Evolutionary conservation across 1,140 invertebrate species (phyloP).

Genomic region (Spodoptera litura): DNA sequence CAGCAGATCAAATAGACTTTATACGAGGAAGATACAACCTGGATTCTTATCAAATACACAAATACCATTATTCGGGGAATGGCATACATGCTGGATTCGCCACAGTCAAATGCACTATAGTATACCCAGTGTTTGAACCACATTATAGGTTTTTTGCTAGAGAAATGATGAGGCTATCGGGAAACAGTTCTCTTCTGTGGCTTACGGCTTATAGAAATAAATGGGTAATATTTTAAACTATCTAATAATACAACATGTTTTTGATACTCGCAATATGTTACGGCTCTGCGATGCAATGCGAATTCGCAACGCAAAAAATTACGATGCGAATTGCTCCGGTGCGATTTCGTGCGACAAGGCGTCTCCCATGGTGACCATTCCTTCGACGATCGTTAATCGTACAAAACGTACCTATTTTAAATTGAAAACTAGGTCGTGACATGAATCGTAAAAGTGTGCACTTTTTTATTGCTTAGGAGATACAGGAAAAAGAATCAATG

Average conservation of each 20-base stretch:
- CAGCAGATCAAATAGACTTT: constrained; percentile 68
- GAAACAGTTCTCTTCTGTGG: constrained; percentile 67
- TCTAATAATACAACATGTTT: not conserved
- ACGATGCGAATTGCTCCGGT: no score
- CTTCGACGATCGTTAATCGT: no score
- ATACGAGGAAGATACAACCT: constrained; percentile 69
- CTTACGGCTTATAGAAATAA: constrained; percentile 78
- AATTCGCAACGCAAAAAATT: no score
- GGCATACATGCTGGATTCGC: constrained; percentile 59
- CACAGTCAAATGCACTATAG: constrained; percentile 63
- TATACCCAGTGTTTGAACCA: constrained; percentile 71
- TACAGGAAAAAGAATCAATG: no score
- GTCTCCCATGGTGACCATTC: no score
- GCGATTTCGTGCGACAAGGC: no score
- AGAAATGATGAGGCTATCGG: constrained; percentile 76
- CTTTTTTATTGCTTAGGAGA: no score
- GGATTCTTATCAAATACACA: constrained; percentile 64
- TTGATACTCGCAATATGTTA: no score
- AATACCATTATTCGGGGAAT: constrained; percentile 61
- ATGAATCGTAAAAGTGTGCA: no score
- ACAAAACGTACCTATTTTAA: no score
- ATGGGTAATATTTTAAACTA: constrained; percentile 63
- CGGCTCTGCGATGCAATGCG: no score
- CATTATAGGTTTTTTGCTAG: constrained; percentile 75
- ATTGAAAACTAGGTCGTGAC: no score